phyloP scores from a whole-genome alignment of 2,888 invertebrate genomes.

The Syrphus vitripennis region DNA sequence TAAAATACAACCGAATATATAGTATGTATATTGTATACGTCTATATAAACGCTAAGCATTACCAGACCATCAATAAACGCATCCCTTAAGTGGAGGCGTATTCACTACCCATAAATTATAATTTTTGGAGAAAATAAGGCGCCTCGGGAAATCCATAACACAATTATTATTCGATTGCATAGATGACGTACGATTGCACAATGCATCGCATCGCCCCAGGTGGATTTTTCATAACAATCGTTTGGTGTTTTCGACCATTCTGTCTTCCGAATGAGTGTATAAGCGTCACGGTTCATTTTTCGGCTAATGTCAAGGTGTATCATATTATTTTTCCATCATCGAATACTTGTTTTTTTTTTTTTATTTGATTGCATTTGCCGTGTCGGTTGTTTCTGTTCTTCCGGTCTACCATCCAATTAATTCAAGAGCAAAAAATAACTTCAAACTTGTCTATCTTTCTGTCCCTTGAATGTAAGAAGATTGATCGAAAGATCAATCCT shows the following conservation, averaged over 20 bases:
- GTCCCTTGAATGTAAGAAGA: conserved; percentile 16
- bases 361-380: conserved; percentile 33
- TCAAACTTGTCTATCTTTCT: conserved; percentile 40
- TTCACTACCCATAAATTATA: conserved; percentile 47
- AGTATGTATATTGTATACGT: too few relatives aligned
- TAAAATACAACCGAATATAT: conserved; percentile 30
- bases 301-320: conserved; percentile 71
- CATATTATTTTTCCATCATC: conserved; percentile 47
- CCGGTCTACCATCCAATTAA: conserved; percentile 41
- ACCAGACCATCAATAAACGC: conserved; percentile 7
- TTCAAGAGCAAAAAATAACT: conserved; percentile 31
- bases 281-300: conserved; percentile 65
- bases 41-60: background rate
- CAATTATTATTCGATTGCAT: conserved; percentile 35
- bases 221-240: conserved; percentile 63
- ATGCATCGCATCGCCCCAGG: conserved; percentile 16
- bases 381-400: background rate
- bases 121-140: conserved; percentile 56
- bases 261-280: conserved; percentile 59
- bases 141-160: conserved; percentile 48
- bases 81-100: conserved; percentile 46
- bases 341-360: conserved; percentile 39
- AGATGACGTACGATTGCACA: background rate
- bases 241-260: conserved; percentile 1
- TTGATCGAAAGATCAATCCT: conserved; percentile 39